A percentile compares a stretch with the other conserved stretches of the same genome.
These are phyloP conservation scores for Tiphia femorata DNA, from an alignment of 2,888 invertebrate species.

Conservation along the genomic window DNA sequence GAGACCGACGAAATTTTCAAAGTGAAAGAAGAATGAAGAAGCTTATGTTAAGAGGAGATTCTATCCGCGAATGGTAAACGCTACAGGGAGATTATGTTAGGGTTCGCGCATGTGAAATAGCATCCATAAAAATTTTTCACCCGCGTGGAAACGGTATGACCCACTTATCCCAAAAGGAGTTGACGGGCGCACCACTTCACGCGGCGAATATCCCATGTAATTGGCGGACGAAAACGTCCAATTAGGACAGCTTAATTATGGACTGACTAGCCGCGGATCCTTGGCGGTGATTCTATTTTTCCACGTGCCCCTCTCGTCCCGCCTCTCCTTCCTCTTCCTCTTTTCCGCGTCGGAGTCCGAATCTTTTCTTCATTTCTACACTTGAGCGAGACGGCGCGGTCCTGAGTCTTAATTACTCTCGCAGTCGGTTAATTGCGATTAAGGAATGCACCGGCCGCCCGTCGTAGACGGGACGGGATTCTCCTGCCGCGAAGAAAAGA, in stretches of 20 bases:
- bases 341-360: constrained; percentile 18
- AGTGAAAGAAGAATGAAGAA: too few relatives aligned
- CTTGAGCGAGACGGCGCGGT: constrained; percentile 32
- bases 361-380: constrained; percentile 50
- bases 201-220: constrained; percentile 41
- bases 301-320: constrained; percentile 15
- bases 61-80: too few relatives aligned
- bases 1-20: too few relatives aligned
- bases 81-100: too few relatives aligned
- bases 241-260: constrained; percentile 57
- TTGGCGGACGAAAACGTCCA: constrained; percentile 48
- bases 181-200: constrained; percentile 25
- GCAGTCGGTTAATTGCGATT: constrained; percentile 54
- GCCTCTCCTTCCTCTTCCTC: constrained; percentile 1
- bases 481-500: too few relatives aligned
- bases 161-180: constrained; percentile 24
- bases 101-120: too few relatives aligned
- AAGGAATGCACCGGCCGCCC: constrained; percentile 36
- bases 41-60: too few relatives aligned
- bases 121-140: too few relatives aligned
- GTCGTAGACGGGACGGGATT: constrained; percentile 32
- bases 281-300: constrained; percentile 30
- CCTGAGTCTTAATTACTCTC: constrained; percentile 53
- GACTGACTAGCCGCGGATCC: constrained; percentile 30
- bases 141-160: constrained; percentile 33